phyloP scores from a whole-genome alignment of 2,797 vertebrate genomes.

The Pseudochirops corinnae region DNA sequence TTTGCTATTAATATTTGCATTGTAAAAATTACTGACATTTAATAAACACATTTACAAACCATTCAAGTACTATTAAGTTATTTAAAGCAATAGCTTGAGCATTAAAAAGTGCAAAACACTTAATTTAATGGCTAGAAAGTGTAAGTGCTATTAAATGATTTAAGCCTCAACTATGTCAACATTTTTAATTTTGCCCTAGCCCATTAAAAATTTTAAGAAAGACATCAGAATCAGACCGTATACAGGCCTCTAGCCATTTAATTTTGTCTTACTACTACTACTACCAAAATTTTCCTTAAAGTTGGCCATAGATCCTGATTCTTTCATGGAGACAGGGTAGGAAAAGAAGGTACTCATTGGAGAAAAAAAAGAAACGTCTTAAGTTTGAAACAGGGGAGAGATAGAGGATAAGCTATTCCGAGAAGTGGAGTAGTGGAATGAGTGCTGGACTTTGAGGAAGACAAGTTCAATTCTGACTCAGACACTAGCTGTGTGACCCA shows the following conservation, averaged over 20 bases:
- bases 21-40: too few relatives aligned
- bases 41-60: too few relatives aligned
- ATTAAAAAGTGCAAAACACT: background rate
- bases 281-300: background rate
- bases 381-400: background rate
- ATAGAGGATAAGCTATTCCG: background rate
- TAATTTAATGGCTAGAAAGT: background rate
- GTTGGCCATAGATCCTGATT: background rate
- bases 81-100: slow-evolving; percentile 59
- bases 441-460: background rate
- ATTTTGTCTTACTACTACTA: background rate
- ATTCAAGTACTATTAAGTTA: slow-evolving; percentile 53
- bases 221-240: background rate
- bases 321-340: background rate
- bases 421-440: background rate
- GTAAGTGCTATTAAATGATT: background rate
- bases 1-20: slow-evolving; percentile 78
- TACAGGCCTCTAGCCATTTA: background rate
- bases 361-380: background rate
- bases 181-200: background rate
- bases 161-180: background rate
- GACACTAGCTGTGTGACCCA: background rate
- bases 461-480: background rate
- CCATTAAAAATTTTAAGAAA: background rate
- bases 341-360: background rate